These are phyloP conservation scores for Alviniconcha marisindica DNA, from an alignment of 1,140 invertebrate genomes.

Conservation along the genomic window DNA sequence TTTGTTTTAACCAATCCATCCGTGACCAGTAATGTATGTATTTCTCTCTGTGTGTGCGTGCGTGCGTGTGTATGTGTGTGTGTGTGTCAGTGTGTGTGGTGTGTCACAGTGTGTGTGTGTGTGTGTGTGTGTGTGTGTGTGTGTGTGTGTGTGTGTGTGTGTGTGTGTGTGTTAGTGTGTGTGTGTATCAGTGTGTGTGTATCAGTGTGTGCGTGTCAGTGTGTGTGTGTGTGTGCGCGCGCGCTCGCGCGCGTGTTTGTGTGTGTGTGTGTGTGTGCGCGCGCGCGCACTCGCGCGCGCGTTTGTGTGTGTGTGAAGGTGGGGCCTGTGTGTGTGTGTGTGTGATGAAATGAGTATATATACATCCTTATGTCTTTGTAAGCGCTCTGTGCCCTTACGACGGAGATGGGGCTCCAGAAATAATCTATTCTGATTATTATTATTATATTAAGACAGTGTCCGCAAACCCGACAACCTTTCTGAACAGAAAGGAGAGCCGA, in stretches of 20 bases:
- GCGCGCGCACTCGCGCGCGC: neutral
- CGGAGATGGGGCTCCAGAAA: too few species aligned
- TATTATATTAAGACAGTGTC: too few species aligned
- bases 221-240: neutral
- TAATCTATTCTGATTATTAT: too few species aligned
- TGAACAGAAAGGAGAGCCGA: too few species aligned
- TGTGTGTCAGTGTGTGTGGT: neutral
- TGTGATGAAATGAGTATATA: neutral
- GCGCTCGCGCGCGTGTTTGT: too few species aligned
- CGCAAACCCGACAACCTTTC: too few species aligned
- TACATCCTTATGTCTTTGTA: too few species aligned
- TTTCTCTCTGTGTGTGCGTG: neutral
- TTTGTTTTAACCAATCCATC: too few species aligned
- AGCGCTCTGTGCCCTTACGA: too few species aligned
- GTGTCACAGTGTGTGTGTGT: neutral
- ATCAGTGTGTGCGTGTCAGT: neutral
- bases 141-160: slow-evolving; percentile 15
- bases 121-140: slow-evolving; percentile 24
- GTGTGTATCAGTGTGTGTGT: neutral
- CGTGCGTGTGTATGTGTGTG: neutral
- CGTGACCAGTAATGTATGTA: too few species aligned
- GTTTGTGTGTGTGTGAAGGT: slow-evolving; percentile 6
- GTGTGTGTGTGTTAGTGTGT: slow-evolving; percentile 9
- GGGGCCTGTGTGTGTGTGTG: slow-evolving; percentile 3
- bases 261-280: too few species aligned